These are phyloP conservation scores for Microplitis manilae DNA, from an alignment of 2,888 invertebrate species.

Conservation along the genomic window DNA sequence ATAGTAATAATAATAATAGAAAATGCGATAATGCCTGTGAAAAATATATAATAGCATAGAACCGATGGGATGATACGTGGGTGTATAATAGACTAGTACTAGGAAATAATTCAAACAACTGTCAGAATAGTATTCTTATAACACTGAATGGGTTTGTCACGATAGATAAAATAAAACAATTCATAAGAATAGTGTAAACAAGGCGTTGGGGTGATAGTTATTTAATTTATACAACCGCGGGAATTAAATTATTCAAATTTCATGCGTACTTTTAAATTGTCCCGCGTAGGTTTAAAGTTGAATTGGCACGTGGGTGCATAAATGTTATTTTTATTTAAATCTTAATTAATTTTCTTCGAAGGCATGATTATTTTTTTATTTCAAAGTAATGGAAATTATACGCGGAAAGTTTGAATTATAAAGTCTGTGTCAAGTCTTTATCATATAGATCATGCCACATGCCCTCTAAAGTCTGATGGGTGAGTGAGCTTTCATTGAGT, in stretches of 20 bases:
- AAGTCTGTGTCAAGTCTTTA: no score
- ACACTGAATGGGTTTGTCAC: conserved; percentile 40
- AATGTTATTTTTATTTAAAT: neutral
- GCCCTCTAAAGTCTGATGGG: neutral
- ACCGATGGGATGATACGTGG: conserved; percentile 8
- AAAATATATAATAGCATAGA: neutral
- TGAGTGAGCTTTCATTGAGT: conserved; percentile 6
- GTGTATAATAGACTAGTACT: conserved; percentile 13
- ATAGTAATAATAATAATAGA: conserved; percentile 6
- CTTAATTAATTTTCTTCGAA: neutral
- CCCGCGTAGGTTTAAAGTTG: neutral
- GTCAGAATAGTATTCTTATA: conserved; percentile 23
- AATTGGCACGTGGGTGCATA: neutral
- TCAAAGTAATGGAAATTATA: neutral
- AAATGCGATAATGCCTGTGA: conserved; percentile 15
- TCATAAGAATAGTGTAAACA: conserved; percentile 22
- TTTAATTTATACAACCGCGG: neutral
- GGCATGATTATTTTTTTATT: neutral
- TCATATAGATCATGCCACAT: neutral
- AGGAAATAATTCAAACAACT: conserved; percentile 34
- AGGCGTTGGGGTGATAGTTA: neutral
- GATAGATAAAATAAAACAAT: conserved; percentile 33
- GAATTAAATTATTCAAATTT: neutral
- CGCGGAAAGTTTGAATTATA: neutral
- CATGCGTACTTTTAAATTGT: neutral